Evolutionary conservation across 2,797 vertebrate genomes (phyloP).

Genomic region (Oceanodroma leucorhoa): DNA sequence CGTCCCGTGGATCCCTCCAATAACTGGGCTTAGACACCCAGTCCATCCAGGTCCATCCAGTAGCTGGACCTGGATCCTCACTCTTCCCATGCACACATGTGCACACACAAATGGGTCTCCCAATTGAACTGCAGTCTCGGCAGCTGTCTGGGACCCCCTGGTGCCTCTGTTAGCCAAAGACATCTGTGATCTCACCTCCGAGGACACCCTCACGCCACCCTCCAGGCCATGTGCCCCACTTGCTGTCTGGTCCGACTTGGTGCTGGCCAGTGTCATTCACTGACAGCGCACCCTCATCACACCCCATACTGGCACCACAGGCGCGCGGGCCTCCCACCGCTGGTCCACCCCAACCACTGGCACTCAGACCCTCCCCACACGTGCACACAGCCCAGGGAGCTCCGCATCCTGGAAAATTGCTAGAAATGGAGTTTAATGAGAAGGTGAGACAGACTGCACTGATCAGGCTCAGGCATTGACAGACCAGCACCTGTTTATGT

Average conservation of each 20-base stretch:
- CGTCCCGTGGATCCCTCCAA: not conserved
- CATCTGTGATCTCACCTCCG: not conserved
- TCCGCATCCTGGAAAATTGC: not conserved
- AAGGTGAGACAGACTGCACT: not conserved
- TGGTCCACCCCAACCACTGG: not conserved
- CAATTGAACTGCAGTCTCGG: accelerated
- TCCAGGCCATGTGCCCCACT: not conserved
- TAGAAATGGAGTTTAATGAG: not conserved
- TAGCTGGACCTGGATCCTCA: not conserved
- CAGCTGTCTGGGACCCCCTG: not conserved
- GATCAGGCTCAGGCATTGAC: not conserved
- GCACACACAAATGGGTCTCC: not conserved
- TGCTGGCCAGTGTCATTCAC: not conserved
- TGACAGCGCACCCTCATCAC: accelerated
- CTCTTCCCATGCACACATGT: not conserved
- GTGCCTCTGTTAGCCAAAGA: not conserved
- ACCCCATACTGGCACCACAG: not conserved
- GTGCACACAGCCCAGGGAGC: not conserved
- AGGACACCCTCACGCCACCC: not conserved
- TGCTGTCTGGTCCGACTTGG: accelerated
- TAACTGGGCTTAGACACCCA: not conserved
- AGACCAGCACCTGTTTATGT: not conserved
- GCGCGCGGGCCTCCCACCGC: not conserved
- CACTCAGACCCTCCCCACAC: not conserved
- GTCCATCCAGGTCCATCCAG: too few relatives aligned